A percentile compares a stretch with the other conserved stretches of the same genome.
Conservation (phyloP, 2,888 invertebrate species). For the Epinotia nisella region DNA sequence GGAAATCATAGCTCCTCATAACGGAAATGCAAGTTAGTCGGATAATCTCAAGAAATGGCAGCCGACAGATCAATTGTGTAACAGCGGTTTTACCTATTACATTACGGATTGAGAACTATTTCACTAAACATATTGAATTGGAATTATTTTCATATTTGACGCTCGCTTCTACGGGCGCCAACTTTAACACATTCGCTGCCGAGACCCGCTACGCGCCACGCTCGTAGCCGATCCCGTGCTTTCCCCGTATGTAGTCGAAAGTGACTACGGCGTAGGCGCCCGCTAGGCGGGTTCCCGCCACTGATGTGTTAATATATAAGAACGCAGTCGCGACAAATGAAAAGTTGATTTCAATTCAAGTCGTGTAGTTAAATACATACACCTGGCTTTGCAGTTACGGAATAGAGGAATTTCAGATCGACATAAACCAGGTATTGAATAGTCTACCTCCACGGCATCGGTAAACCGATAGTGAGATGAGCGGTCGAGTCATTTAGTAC, state of each 20-base stretch:
- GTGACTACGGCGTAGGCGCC: no score
- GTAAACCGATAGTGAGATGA: neutral
- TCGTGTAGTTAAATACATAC: neutral
- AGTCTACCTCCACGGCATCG: neutral
- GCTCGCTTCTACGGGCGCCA: neutral
- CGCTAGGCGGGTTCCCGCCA: no score
- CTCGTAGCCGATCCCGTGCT: no score
- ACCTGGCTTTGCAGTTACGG: constrained; percentile 8
- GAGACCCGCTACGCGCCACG: no score
- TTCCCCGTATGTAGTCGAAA: no score
- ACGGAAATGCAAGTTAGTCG: constrained; percentile 29
- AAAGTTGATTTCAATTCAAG: neutral
- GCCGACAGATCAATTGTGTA: constrained; percentile 35
- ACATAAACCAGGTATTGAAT: neutral
- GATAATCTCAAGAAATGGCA: constrained; percentile 41
- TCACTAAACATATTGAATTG: neutral
- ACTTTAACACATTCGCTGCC: no score
- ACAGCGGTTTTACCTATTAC: constrained; percentile 30
- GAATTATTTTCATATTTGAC: neutral
- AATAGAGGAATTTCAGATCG: constrained; percentile 1
- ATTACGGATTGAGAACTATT: constrained; percentile 20
- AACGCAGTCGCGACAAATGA: neutral
- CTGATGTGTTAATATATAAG: no score
- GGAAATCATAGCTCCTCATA: constrained; percentile 7
- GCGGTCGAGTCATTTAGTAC: neutral